These are phyloP conservation scores for Rhodeus uyekii DNA, from an alignment of 2,797 vertebrate genomes.

Conservation along the genomic window DNA sequence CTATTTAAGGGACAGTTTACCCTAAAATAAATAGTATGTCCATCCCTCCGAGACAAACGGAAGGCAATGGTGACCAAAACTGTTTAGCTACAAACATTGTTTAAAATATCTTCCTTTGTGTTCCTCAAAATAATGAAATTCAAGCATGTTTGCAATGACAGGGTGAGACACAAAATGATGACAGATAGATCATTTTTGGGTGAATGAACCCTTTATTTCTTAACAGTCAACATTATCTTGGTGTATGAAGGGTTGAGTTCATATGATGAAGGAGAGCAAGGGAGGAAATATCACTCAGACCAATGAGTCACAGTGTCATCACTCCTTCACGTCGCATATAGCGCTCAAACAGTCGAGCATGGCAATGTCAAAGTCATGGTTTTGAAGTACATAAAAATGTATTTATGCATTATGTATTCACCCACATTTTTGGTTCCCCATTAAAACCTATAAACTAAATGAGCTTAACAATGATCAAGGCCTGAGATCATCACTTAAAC, in stretches of 20 bases:
- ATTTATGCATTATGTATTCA: neutral
- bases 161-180: neutral
- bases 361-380: neutral
- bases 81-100: neutral
- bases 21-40: neutral
- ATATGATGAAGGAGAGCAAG: neutral
- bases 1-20: neutral
- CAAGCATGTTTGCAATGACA: neutral
- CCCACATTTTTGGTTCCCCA: neutral
- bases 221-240: neutral
- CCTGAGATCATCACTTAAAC: neutral
- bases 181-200: too few relatives aligned
- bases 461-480: neutral
- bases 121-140: neutral
- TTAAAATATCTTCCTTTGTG: neutral
- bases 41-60: neutral
- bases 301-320: neutral
- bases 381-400: neutral
- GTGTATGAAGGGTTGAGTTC: neutral
- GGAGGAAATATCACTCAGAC: neutral
- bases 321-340: too few relatives aligned
- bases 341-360: neutral
- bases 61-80: neutral
- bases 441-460: neutral
- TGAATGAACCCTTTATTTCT: neutral